Evolutionary conservation across 2,797 vertebrate species (phyloP), one percentile per base, ranked within the genome.

Genomic region (Toxotes lorentzi): DNA sequence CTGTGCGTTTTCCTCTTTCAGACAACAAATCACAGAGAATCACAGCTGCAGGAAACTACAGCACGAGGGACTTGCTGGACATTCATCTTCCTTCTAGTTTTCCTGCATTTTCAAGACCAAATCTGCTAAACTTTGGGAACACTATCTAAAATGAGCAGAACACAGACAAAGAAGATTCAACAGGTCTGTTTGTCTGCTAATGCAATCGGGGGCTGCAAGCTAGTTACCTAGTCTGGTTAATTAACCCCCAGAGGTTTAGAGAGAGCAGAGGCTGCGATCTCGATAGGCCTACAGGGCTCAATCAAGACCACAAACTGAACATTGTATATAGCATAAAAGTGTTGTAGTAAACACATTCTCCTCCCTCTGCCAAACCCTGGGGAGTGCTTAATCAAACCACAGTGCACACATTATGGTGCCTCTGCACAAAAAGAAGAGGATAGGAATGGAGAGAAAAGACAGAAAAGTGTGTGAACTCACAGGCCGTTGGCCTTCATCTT

Each of bases 271-370:
- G 89, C 89, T 95, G 94, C 81, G 90, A 96, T 97, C 95, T 94
- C 84, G 91, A 97, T 95, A 88, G 95, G 94, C 95, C 96, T 95
- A 95, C 94, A 94, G 96, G 95, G 96, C 91, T 94, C 95, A 97
- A 97, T 98, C 97, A 98, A 84, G 84, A 85, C 89, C 86, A 85
- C 90, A 88, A 91, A 86, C 93, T 94, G 92, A 96, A 95, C 92
- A 95, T 89, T 93, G 92, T 87, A 96, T 93, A 94, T 92, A 92
- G 90, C 90, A 80, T 79, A 94, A 97, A 97, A 95, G 80, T 91
- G 94, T 88, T 93, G 94, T 94, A 94, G 96, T 97, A 97, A 99
- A 98, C 95, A 98, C 90, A 94, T 95, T 95, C 91, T 86, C 89
- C 77, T 82, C 80, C 74, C 71, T 70, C 76, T 81, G 88, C 67